Percentiles rank a stretch among this genome's conserved stretches.
phyloP scores from a whole-genome alignment of 2,113 vertebrate species.

The Gavia stellata region DNA sequence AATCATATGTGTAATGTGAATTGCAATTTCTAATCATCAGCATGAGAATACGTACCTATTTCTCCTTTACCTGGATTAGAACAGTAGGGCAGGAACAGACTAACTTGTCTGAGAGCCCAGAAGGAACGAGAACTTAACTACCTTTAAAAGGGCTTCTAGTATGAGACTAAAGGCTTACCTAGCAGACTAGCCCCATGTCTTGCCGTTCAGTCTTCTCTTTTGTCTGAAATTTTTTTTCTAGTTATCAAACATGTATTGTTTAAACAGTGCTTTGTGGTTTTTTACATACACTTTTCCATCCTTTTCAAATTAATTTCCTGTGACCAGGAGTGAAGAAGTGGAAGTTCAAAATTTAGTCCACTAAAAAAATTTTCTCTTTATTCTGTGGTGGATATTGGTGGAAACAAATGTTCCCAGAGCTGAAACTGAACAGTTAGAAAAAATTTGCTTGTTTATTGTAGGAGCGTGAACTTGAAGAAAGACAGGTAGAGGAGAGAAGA shows the following conservation, averaged over 20 bases:
- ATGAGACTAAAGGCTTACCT: not conserved
- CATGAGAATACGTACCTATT: not conserved
- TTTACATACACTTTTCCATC: not conserved
- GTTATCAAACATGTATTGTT: not conserved
- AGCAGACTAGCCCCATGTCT: not conserved
- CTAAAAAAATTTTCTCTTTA: not conserved
- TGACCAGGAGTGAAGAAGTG: not conserved
- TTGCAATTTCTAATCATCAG: not conserved
- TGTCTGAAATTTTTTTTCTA: not conserved
- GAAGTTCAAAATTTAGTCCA: not conserved
- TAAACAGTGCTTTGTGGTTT: not conserved
- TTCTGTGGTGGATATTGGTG: not conserved
- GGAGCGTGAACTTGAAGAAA: constrained; percentile 83
- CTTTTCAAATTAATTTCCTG: not conserved
- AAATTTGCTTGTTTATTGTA: constrained; percentile 27
- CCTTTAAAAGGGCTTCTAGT: not conserved
- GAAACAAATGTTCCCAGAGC: not conserved
- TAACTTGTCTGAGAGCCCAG: not conserved
- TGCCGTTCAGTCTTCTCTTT: not conserved
- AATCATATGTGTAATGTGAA: not conserved
- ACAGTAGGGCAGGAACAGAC: not conserved
- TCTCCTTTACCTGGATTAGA: not conserved
- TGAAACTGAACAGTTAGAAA: not conserved
- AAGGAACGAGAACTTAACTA: not conserved
- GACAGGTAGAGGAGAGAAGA: constrained; percentile 71